Conservation (phyloP, 2,888 invertebrate species). For the Pristionchus mayeri region DNA sequence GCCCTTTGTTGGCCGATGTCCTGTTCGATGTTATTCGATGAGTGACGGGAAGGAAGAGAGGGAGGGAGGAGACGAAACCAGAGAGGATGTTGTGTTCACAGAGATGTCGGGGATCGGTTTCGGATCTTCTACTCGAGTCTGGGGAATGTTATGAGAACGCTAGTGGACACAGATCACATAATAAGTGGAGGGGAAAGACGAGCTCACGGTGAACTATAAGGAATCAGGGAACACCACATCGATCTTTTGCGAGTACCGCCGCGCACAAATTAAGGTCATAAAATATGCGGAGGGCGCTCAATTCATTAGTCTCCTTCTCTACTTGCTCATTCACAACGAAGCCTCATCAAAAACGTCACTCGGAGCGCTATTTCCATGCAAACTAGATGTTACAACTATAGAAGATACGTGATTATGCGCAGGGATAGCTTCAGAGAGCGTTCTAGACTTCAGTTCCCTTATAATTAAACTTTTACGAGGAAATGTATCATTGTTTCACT, state of each 20-base stretch:
- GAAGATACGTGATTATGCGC: background rate
- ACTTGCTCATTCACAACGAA: background rate
- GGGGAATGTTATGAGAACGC: too few species aligned
- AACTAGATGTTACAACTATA: background rate
- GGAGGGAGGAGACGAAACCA: background rate
- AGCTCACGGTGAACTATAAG: too few species aligned
- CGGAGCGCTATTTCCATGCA: background rate
- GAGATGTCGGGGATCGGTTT: background rate
- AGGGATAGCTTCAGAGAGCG: background rate
- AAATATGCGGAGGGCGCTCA: background rate
- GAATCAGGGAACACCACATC: too few species aligned
- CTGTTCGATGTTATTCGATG: background rate
- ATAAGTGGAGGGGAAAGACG: too few species aligned
- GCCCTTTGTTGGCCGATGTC: constrained; percentile 2
- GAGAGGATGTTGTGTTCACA: background rate
- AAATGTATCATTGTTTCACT: too few species aligned
- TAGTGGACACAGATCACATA: too few species aligned
- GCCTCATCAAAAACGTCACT: background rate
- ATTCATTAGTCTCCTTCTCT: background rate
- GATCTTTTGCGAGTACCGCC: background rate
- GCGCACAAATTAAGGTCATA: background rate
- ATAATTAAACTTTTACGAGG: too few species aligned
- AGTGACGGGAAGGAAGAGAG: background rate
- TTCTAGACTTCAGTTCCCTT: too few species aligned
- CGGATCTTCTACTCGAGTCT: too few species aligned